These are phyloP conservation scores for Diadophis punctatus DNA, from an alignment of 2,113 vertebrate genomes.

Conservation along the genomic window DNA sequence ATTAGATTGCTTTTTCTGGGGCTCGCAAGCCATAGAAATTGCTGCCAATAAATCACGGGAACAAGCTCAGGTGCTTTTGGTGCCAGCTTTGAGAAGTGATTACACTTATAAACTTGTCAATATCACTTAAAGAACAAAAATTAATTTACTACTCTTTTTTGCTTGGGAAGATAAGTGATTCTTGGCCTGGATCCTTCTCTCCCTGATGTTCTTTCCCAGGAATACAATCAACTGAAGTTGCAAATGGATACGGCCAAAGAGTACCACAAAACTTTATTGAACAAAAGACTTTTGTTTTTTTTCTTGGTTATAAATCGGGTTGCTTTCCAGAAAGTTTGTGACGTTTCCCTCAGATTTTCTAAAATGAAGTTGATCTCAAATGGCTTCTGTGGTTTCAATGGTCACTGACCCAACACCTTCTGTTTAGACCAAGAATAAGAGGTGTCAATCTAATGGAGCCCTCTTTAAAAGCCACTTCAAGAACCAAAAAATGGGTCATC, in stretches of 20 bases:
- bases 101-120: constrained; percentile 52
- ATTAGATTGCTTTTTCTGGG: constrained; percentile 70
- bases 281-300: background rate
- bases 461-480: background rate
- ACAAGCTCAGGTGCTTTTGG: constrained; percentile 54
- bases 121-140: constrained; percentile 58
- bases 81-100: constrained; percentile 72
- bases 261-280: background rate
- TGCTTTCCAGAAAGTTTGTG: background rate
- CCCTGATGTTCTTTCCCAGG: background rate
- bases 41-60: constrained; percentile 70
- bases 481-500: background rate
- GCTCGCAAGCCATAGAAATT: constrained; percentile 54
- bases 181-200: constrained; percentile 13
- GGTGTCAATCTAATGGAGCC: background rate
- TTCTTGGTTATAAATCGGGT: background rate
- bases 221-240: background rate
- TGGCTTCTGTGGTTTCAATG: background rate
- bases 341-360: background rate
- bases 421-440: background rate
- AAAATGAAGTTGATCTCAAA: background rate
- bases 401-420: background rate
- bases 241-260: background rate
- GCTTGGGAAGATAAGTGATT: constrained; percentile 37
- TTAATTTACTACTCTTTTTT: constrained; percentile 49